phyloP scores from a whole-genome alignment of 2,797 vertebrate species.

The Hydrophis major region DNA sequence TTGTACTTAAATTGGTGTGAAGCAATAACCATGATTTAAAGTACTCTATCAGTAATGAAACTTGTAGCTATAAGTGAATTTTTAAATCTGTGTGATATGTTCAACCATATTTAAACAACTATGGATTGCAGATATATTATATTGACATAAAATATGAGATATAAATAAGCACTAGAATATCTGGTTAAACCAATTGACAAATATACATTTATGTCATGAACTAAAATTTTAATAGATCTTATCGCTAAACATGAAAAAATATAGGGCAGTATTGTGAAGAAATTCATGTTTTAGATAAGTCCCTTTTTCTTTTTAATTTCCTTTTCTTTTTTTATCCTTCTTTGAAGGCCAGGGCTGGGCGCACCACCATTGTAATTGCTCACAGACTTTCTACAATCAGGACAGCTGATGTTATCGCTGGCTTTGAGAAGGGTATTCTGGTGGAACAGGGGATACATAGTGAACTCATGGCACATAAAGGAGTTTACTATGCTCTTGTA shows the following conservation, averaged over 20 bases:
- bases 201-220: neutral
- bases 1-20: neutral
- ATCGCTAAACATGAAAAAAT: neutral
- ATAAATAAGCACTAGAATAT: neutral
- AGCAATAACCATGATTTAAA: neutral
- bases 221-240: neutral
- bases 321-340: neutral
- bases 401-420: constrained; percentile 76
- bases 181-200: neutral
- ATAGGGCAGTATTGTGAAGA: neutral
- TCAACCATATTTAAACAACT: neutral
- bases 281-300: neutral
- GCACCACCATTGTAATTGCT: constrained; percentile 78
- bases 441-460: constrained; percentile 74
- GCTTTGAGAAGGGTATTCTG: constrained; percentile 70
- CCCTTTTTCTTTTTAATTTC: neutral
- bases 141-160: neutral
- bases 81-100: neutral
- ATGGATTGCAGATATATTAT: neutral
- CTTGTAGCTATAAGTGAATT: neutral
- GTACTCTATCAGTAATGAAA: neutral
- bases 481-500: constrained; percentile 75
- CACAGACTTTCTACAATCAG: constrained; percentile 77
- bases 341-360: constrained; percentile 71
- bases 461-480: constrained; percentile 72